Base-by-base conservation (phyloP, 2,888 invertebrate species). In the Agonopterix alstromeriana region DNA sequence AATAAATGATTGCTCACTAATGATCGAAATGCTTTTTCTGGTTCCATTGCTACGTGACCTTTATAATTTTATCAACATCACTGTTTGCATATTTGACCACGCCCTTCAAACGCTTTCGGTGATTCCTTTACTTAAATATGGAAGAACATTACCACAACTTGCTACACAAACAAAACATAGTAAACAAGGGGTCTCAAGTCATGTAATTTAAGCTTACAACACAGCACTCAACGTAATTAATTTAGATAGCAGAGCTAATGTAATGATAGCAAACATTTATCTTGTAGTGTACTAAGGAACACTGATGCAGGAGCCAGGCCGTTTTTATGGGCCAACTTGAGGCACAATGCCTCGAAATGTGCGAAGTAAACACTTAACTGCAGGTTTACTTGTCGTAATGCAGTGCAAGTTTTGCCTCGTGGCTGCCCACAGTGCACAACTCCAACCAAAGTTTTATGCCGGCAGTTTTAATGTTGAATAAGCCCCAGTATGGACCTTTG, bases 311-410 rank as follows among this genome's bases (percentile, higher is more conserved):
- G 68, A 77, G 76, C 67, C 81, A 77, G 74, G 58, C 61, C 54
- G 75, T 77, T 80, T 81, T 82, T 80, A 80, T 77, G 73, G 68
- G 62, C 65, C 49, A 70, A 75, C 72, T 81, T 77, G 60, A 57
- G 50, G 66, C 67, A 74, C 73, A 75, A 71, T 71, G 74, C 73
- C 81, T 81, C 72, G 75, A 71, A 82, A 82, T 78, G 82, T 82
- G 82, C 78, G 76, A 78, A 82, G 77, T 81, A 82, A 85, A 85
- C 84, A 84, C 82, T 84, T 82, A 81, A 83, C 78, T 85, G 79
- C 82, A 82, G 80, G 79, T 82, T 82, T 73, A 73, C 77, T 80
- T 77, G 73, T 77, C 74, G 81, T 83, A 81, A 80, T 79, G 82
- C 76, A 75, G 77, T 72, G 65, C 67, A 82, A 86, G 82, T 87